A percentile compares a stretch with the other conserved stretches of the same genome.
These are phyloP conservation scores for Nesogale talazaci DNA, from an alignment of 2,113 vertebrate species.

Conservation along the genomic window DNA sequence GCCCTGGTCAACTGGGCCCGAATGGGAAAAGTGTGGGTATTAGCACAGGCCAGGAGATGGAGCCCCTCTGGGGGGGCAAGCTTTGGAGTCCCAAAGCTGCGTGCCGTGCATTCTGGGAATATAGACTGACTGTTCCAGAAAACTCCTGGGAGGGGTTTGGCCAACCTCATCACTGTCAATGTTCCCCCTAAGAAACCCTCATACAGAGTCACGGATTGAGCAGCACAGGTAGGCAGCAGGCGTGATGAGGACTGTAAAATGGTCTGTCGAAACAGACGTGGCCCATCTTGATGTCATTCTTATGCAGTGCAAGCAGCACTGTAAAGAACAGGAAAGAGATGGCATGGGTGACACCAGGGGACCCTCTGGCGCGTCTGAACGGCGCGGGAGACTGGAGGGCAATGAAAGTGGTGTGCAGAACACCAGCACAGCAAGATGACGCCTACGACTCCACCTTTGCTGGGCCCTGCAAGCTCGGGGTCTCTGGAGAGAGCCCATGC, in stretches of 20 bases:
- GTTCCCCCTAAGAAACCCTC: slow-evolving; percentile 58
- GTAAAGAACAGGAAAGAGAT: slow-evolving; percentile 66
- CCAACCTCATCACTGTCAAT: slow-evolving; percentile 26
- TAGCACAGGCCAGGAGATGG: background rate
- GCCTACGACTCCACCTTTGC: background rate
- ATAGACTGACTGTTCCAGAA: background rate
- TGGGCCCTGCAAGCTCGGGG: slow-evolving; percentile 64
- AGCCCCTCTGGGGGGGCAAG: background rate
- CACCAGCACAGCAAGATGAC: background rate
- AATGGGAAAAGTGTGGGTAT: background rate
- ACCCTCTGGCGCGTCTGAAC: slow-evolving; percentile 38
- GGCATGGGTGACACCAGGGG: slow-evolving; percentile 63
- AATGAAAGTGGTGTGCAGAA: slow-evolving; percentile 68
- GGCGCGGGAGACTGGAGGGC: slow-evolving; percentile 34
- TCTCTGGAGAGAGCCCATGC: background rate
- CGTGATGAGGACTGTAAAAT: slow-evolving; percentile 34
- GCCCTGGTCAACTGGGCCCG: background rate
- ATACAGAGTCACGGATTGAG: background rate
- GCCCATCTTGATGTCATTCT: slow-evolving; percentile 63
- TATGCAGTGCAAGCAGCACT: slow-evolving; percentile 18
- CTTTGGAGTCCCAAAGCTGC: background rate
- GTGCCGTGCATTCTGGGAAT: slow-evolving; percentile 1
- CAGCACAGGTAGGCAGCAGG: slow-evolving; percentile 9
- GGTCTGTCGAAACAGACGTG: slow-evolving; percentile 27
- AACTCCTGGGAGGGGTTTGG: slow-evolving; percentile 17